A percentile compares a stretch with the other conserved stretches of the same genome.
phyloP scores from a whole-genome alignment of 2,888 invertebrate species.

The Macrophya alboannulata region DNA sequence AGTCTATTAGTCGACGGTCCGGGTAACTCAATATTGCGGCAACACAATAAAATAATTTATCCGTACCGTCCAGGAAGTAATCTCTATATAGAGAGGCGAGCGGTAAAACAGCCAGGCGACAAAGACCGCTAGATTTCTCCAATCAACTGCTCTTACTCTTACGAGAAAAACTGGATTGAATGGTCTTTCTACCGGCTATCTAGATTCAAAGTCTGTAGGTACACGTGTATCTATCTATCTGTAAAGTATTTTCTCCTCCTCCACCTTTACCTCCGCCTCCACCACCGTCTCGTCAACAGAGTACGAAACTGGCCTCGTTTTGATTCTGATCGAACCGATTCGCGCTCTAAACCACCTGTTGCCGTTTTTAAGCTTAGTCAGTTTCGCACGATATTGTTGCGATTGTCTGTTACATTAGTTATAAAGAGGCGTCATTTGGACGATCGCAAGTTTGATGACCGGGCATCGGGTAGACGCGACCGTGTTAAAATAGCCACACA shows the following conservation, averaged over 20 bases:
- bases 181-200: conserved; percentile 27
- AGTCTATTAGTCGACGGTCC: conserved; percentile 3
- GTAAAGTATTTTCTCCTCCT: not conserved
- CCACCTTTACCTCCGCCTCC: not conserved
- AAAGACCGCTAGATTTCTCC: conserved; percentile 52
- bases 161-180: conserved; percentile 45
- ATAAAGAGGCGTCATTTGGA: not conserved
- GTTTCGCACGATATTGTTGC: not conserved
- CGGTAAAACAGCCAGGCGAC: conserved; percentile 38
- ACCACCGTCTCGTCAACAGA: not conserved
- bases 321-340: conserved; percentile 48
- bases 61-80: conserved; percentile 26
- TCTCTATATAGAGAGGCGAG: not conserved
- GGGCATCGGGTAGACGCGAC: conserved; percentile 1
- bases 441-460: conserved; percentile 42
- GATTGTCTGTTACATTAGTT: not conserved
- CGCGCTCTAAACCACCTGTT: conserved; percentile 46
- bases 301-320: conserved; percentile 49
- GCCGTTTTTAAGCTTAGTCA: conserved; percentile 45
- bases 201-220: conserved; percentile 15
- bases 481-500: conserved; percentile 24
- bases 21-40: conserved; percentile 49
- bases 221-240: conserved; percentile 15
- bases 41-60: conserved; percentile 50
- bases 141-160: conserved; percentile 18